Base-by-base conservation (phyloP, 2,113 vertebrate genomes). In the Ciconia maguari region DNA sequence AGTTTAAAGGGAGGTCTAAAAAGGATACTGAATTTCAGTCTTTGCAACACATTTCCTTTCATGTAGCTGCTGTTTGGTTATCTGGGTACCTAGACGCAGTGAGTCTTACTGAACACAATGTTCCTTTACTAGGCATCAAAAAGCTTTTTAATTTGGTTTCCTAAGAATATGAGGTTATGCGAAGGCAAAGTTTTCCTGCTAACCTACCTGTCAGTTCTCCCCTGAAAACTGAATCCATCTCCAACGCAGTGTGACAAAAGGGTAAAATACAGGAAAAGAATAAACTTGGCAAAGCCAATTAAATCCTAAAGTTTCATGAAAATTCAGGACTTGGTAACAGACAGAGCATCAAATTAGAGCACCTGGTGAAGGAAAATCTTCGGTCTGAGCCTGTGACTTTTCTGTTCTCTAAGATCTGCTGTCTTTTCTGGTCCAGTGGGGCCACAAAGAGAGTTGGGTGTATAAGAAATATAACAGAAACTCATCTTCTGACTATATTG, bases 401-500 rank as follows among this genome's bases (percentile, higher is more conserved):
- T 83, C 57, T 64, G 5, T 55, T 88, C 36, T 60, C 8, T 25
- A 48, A n/a, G 9, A 10, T 77, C 57, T 75, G 7, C 10, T 77
- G 14, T 29, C 2, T 82, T 75, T 82, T 79, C 42, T 60, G 17
- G 13, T 81, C 17, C 11, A 2, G 4, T 68, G 30, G 14, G 66
- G 8, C 6, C 42, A 83, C 2, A 5, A 51, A 65, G 7, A 69
- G 19, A 57, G 2, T 55, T 41, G 4, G 1, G 4, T 27, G 1
- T 72, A 29, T 30, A 44, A 38, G 14, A 64, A 89, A 69, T 13
- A 13, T 7, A 68, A 66, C 2, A 72, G 57, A 64, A 80, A 68
- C 14, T 16, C 10, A 6, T 38, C 5, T 85, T 76, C 27, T 38
- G 66, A 34, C 10, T 60, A 49, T 42, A 44, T 6, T 54, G 2